These are phyloP conservation scores for Drosophila carrolli DNA, from an alignment of 1,140 invertebrate species.

Conservation along the genomic window DNA sequence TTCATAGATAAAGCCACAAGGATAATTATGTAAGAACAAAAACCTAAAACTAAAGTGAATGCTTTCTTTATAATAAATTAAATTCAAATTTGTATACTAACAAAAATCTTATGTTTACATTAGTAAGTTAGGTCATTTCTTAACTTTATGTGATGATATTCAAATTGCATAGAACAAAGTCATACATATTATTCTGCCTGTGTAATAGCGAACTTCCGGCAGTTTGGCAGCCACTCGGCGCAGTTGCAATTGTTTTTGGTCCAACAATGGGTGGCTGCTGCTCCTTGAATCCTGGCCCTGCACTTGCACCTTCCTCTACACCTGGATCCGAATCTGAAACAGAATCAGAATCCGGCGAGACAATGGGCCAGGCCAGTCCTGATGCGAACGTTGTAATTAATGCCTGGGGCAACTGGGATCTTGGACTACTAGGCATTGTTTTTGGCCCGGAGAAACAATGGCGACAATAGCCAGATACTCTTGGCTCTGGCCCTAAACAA, in stretches of 20 bases:
- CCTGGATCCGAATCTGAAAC: background rate
- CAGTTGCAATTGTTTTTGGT: conserved; percentile 62
- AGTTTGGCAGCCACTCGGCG: conserved; percentile 53
- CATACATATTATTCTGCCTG: background rate
- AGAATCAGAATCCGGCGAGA: background rate
- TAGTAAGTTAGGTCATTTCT: too few relatives aligned
- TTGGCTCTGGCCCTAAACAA: conserved; percentile 65
- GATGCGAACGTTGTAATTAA: conserved; percentile 73
- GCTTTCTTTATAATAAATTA: too few relatives aligned
- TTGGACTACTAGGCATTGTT: conserved; percentile 52
- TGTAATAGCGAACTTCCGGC: conserved; percentile 56
- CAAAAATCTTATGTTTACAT: too few relatives aligned
- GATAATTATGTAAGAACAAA: too few relatives aligned
- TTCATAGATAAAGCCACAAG: too few relatives aligned
- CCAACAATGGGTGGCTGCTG: conserved; percentile 41
- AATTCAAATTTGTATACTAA: too few relatives aligned
- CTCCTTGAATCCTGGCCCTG: conserved; percentile 12
- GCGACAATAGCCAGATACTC: conserved; percentile 28
- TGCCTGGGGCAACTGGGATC: conserved; percentile 43
- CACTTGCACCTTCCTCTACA: conserved; percentile 27
- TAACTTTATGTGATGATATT: too few relatives aligned
- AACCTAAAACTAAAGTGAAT: too few relatives aligned
- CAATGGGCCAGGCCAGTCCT: conserved; percentile 32
- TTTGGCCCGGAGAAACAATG: conserved; percentile 57
- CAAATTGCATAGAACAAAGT: too few relatives aligned